Evolutionary conservation across 2,888 invertebrate genomes (phyloP), one percentile per base, ranked within the genome.

Genomic region (Euplagia quadripunctaria): DNA sequence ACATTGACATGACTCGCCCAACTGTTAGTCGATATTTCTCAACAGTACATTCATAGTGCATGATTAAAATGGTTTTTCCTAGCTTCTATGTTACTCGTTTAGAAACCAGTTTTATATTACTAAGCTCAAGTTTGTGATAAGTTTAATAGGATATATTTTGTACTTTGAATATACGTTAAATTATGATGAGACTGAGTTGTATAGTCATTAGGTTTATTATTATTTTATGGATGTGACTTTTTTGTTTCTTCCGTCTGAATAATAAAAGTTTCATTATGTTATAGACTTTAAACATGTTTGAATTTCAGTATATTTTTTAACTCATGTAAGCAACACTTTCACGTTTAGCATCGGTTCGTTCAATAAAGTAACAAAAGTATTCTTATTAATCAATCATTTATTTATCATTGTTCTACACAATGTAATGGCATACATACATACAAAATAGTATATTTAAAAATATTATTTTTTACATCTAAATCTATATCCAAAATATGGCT

Each of bases 401-500:
- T 94, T 68, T 94, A 92, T 88, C 92, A 92, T 93, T 91, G 90
- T 91, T 91, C 88, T 90, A 92, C 87, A 91, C 89, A 93, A 92
- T 93, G 89, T 88, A 92, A 90, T 90, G 84, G 84, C 90, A 93
- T 93, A 94, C 91, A 94, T 94, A 94, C 90, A 92, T 90, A 92
- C 80, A 90, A 92, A 92, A 88, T 85, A 86, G 84, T 90, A 89
- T 91, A 89, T 88, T 90, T 88, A 91, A 91, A 90, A 90, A 90
- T 91, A 91, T 90, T 88, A 90, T 91, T 92, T 91, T 93, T 93
- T 90, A 90, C 89, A 91, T 85, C 91, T 93, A 89, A 91, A 89
- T 87, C 91, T 93, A 92, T 89, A 91, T 93, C 85, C 92, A 93
- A 92, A 92, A 94, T 95, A 96, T 95, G 94, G 95, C 95, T 95